Base-by-base conservation (phyloP, 2,888 invertebrate genomes). In the Microplitis manilae region DNA sequence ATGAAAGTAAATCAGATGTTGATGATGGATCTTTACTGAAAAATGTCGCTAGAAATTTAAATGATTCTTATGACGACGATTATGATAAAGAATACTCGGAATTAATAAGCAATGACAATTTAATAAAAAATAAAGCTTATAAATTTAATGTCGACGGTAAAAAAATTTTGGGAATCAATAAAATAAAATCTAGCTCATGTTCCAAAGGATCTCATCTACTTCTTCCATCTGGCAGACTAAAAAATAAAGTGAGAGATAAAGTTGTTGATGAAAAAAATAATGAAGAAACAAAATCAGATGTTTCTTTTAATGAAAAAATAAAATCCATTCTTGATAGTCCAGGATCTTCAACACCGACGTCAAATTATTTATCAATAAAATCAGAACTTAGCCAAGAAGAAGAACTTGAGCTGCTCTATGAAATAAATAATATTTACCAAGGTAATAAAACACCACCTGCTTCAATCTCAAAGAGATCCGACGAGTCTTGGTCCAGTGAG, bases 61-160 rank as follows among this genome's bases (percentile, higher is more conserved):
- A 85, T 75, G 82, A 85, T 67, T 78, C 77, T 79, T 84, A 84
- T 68, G 83, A 87, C 6, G 84, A 85, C 5, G 83, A 85, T 65
- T 59, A 39, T 20, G 79, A 80, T 0, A 76, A 40, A 39, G 64
- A 71, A 30, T 30, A 30, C 8, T 30, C 15, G n/a, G 9, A 38
- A 17, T 4, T 5, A 30, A 76, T 17, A 13, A 13, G 40, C 40
- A 71, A 59, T 65, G 30, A 41, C 2, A 6, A 61, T n/a, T 65
- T n/a, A 7, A 17, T 17, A 30, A 73, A 20, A 9, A 64, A 9
- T 41, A 40, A 7, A 64, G 40, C 65, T 6, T 1, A 20, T 13
- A 20, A 70, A 17, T 20, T 13, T 2, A 60, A 30, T 20, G 13
- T 9, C 7, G 60, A 50, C 15, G 17, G 5, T 17, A 70, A 20